Evolutionary conservation across 2,113 vertebrate species (phyloP), one percentile per base, ranked within the genome.

Genomic region (Ceyx margarethae): DNA sequence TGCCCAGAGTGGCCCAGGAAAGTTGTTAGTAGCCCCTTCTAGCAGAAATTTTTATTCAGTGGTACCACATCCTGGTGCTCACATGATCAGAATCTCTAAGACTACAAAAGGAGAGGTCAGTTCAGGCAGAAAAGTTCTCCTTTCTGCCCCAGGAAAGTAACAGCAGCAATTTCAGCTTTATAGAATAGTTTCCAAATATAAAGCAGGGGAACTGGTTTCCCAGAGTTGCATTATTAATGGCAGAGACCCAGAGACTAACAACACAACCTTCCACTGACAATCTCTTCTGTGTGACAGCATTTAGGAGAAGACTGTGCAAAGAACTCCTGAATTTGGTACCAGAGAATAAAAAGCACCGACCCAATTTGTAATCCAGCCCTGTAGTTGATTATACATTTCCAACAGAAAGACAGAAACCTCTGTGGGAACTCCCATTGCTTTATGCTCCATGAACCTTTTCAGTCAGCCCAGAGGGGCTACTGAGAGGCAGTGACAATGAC

Each of bases 351-450:
- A 96, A 96, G 60, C 91, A 87, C 90, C 61, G 61, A 60, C 64
- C 92, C 95, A 91, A 94, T 95, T 96, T 96, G 94, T 97, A 97
- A 94, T 95, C 94, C 60, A 89, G 76, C 91, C 89, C 90, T 77
- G 85, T 85, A 58, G 91, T 82, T 95, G 97, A 97, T 97, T 97
- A 96, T 51, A 95, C 78, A 90, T 95, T 91, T 97, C 97, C 94
- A 96, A 97, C 60, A 97, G 96, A 98, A 98, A 98, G 97, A 97
- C 97, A 97, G 97, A 97, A 94, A 96, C 84, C n/a, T 87, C 90
- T 93, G 79, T 87, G 81, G 87, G 93, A 89, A 88, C 85, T 93
- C 50, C 77, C 84, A 89, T 72, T 5, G 56, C 85, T 92, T 94
- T 82, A 60, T 91, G 91, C 95, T 88, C 86, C 31, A 80, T n/a